Base-by-base conservation (phyloP, 2,888 invertebrate species). In the Chrysolina haemoptera region DNA sequence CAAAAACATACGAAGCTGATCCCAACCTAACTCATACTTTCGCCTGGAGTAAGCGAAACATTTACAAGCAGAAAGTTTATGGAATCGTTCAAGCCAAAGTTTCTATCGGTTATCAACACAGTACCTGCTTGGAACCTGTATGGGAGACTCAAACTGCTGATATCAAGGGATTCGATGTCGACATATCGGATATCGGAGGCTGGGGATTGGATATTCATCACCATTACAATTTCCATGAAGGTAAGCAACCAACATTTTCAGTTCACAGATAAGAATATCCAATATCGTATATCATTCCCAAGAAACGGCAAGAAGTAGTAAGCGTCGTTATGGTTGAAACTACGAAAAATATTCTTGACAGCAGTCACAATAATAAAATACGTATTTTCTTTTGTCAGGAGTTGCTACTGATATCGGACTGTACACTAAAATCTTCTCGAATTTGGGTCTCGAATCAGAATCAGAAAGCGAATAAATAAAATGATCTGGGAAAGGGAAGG, bases 201-300 rank as follows among this genome's bases (percentile, higher is more conserved):
- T 99, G 98, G 98, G 98, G 98, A 67, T 89, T 99, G 70, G 96
- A 99, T 87, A 96, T 98, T 78, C 98, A 99, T 89, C 99, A 99
- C 88, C 97, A 98, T 87, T 98, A 98, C 89, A 99, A 99, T 88
- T 98, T 98, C 91, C 96, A 98, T 85, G 98, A 99, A 90, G 98
- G 77, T 76, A 68, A 69, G 20, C 18, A 20, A 20, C 9, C 12
- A 20, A 18, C 1, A 48, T 48, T 48, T 48, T 0, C 48, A 16
- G 6, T 48, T n/a, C 14, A n/a, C 1, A 12, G 1, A n/a, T n/a
- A 16, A 48, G 8, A 10, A 12, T 43, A 14, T 8, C 10, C 14
- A 43, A 43, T 43, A 6, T 35, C 35, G 35, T 6, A 6, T 8
- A 3, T 35, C 8, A 6, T 8, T 35, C 35, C 4, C 0, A 8